Percentiles rank a stretch among this genome's conserved stretches.
Conservation (phyloP, 1,140 invertebrate species). For the Euura lappo region DNA sequence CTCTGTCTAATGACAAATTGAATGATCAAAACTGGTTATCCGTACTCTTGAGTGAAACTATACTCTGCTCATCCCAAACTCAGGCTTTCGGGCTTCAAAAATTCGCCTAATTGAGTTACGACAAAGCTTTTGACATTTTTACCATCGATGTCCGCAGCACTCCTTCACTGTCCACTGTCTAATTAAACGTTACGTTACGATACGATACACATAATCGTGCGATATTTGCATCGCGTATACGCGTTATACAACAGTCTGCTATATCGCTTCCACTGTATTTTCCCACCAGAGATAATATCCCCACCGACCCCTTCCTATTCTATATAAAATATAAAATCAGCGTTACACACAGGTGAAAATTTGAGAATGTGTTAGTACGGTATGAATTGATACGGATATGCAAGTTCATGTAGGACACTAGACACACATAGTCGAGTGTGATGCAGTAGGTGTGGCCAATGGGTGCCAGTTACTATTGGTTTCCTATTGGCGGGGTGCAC, state of each 20-base stretch:
- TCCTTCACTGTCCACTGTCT: background rate
- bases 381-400: too few relatives aligned
- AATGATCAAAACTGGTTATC: too few relatives aligned
- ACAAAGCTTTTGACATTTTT: too few relatives aligned
- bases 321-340: slow-evolving; percentile 7
- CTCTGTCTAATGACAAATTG: too few relatives aligned
- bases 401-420: too few relatives aligned
- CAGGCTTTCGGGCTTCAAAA: too few relatives aligned
- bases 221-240: background rate
- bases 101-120: too few relatives aligned
- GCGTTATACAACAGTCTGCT: background rate
- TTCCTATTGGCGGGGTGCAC: slow-evolving; percentile 50
- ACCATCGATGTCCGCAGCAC: too few relatives aligned
- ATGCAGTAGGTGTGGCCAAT: slow-evolving; percentile 56
- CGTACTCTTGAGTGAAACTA: too few relatives aligned
- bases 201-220: background rate
- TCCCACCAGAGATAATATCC: too few relatives aligned
- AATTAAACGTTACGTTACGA: slow-evolving; percentile 5
- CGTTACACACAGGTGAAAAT: background rate
- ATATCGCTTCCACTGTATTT: background rate
- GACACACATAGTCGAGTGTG: background rate
- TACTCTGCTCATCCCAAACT: too few relatives aligned
- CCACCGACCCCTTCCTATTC: too few relatives aligned
- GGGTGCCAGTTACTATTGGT: slow-evolving; percentile 45
- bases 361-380: background rate